Percentiles rank a stretch among this genome's conserved stretches.
These are phyloP conservation scores for Scelioninae gen. 2 DNA, from an alignment of 2,888 invertebrate species.

Conservation along the genomic window DNA sequence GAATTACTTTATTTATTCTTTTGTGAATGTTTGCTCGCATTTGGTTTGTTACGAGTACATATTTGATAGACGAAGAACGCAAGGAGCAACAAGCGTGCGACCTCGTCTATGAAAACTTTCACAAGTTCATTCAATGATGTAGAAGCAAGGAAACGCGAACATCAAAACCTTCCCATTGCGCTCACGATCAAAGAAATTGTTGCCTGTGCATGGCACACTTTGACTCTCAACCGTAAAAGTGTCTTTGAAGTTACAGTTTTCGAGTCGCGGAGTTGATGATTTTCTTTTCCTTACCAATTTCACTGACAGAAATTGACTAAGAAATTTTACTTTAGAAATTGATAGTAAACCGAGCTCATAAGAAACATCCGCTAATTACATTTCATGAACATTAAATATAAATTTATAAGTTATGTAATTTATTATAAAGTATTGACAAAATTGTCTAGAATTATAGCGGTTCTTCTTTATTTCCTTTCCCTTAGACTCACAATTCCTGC, in stretches of 20 bases:
- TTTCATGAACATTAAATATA: too few relatives aligned
- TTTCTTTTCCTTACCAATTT: too few relatives aligned
- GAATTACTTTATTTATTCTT: too few relatives aligned
- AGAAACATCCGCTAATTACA: too few relatives aligned
- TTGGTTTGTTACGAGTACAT: constrained; percentile 17
- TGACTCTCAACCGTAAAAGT: constrained; percentile 1
- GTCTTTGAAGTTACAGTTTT: neutral
- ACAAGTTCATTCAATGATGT: constrained; percentile 60
- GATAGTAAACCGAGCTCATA: too few relatives aligned
- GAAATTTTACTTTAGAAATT: too few relatives aligned
- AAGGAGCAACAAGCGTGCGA: constrained; percentile 44
- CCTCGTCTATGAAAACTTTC: constrained; percentile 60
- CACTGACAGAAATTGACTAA: too few relatives aligned
- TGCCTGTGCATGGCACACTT: constrained; percentile 33
- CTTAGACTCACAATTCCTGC: too few relatives aligned
- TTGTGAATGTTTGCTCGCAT: neutral
- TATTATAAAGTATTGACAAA: too few relatives aligned
- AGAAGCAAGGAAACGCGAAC: constrained; percentile 56
- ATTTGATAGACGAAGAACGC: constrained; percentile 23
- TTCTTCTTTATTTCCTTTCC: too few relatives aligned
- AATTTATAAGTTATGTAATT: too few relatives aligned
- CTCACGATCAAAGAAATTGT: constrained; percentile 35
- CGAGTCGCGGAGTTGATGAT: neutral
- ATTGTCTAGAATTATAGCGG: too few relatives aligned
- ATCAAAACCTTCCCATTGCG: constrained; percentile 39